Evolutionary conservation across 2,888 invertebrate genomes (phyloP).

Genomic region (Aplocera efformata): DNA sequence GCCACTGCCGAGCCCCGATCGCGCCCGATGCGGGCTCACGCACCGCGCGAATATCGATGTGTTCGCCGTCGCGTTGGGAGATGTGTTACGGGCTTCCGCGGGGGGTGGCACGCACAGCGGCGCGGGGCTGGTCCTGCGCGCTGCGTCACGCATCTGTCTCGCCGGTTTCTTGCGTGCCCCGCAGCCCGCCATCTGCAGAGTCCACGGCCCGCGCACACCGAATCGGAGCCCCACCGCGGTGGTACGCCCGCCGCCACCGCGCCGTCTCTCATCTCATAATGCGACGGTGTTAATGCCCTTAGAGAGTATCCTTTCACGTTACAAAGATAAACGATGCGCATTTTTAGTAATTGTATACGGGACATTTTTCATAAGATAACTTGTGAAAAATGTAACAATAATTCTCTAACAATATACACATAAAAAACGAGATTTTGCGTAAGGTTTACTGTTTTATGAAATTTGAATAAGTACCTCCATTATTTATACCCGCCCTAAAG

Average conservation of each 20-base stretch:
- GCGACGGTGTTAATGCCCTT: slow-evolving; percentile 52
- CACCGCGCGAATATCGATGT: slow-evolving; percentile 75
- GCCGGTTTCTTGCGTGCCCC: slow-evolving; percentile 67
- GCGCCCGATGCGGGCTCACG: slow-evolving; percentile 59
- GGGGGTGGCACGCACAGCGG: slow-evolving; percentile 54
- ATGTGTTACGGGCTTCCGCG: slow-evolving; percentile 44
- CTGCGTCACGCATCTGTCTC: slow-evolving; percentile 78
- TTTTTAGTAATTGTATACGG: slow-evolving; percentile 9
- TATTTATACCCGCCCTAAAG: not conserved
- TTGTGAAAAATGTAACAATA: too few species aligned
- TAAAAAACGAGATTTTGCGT: too few species aligned
- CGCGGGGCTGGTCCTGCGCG: slow-evolving; percentile 70
- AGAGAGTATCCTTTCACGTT: slow-evolving; percentile 31
- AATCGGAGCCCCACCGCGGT: slow-evolving; percentile 6
- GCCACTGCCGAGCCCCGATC: slow-evolving; percentile 35
- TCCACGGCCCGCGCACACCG: slow-evolving; percentile 34
- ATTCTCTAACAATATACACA: too few species aligned
- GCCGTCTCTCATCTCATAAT: slow-evolving; percentile 37
- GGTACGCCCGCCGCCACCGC: slow-evolving; percentile 28
- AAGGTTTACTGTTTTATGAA: too few species aligned
- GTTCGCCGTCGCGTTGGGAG: slow-evolving; percentile 55
- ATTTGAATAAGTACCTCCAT: too few species aligned
- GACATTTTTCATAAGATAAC: slow-evolving; percentile 17
- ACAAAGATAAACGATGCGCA: slow-evolving; percentile 16
- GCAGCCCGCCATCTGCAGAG: slow-evolving; percentile 71